Conservation (phyloP, 1,140 invertebrate genomes). For the Drosophila melanica region DNA sequence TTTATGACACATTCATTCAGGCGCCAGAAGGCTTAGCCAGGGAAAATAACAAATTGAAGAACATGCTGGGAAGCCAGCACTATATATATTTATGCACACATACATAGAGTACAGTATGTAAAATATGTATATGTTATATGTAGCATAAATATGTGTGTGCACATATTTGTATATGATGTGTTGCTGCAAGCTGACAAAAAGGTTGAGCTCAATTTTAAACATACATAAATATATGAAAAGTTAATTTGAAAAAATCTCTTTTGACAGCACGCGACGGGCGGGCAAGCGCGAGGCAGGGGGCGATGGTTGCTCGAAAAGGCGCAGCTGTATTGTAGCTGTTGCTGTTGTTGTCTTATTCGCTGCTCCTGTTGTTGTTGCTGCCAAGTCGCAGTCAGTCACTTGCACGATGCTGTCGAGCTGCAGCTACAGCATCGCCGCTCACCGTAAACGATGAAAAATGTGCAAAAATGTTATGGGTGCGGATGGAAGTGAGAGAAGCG, state of each 20-base stretch:
- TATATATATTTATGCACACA: constrained; percentile 9
- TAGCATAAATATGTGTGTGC: constrained; percentile 4
- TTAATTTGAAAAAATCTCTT: constrained; percentile 83
- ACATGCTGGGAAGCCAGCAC: constrained; percentile 33
- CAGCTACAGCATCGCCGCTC: constrained; percentile 44
- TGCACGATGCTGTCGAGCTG: constrained; percentile 69
- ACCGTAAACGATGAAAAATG: constrained; percentile 79
- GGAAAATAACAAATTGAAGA: constrained; percentile 59
- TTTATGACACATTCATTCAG: constrained; percentile 69
- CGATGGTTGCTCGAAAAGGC: neutral
- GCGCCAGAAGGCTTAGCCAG: constrained; percentile 37
- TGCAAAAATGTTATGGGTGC: constrained; percentile 42
- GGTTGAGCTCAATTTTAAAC: constrained; percentile 66
- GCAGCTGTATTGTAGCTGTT: neutral
- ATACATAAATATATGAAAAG: constrained; percentile 82
- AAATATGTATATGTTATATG: constrained; percentile 6
- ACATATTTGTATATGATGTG: constrained; percentile 22
- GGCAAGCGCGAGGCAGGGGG: neutral
- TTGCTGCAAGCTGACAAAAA: constrained; percentile 50
- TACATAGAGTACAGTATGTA: constrained; percentile 16
- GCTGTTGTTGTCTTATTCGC: constrained; percentile 9
- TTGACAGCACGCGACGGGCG: constrained; percentile 64
- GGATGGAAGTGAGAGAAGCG: constrained; percentile 9
- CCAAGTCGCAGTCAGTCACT: constrained; percentile 77
- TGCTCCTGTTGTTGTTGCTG: constrained; percentile 28